Evolutionary conservation across 1,140 invertebrate genomes (phyloP).

Genomic region (Plectrocnemia conspersa): DNA sequence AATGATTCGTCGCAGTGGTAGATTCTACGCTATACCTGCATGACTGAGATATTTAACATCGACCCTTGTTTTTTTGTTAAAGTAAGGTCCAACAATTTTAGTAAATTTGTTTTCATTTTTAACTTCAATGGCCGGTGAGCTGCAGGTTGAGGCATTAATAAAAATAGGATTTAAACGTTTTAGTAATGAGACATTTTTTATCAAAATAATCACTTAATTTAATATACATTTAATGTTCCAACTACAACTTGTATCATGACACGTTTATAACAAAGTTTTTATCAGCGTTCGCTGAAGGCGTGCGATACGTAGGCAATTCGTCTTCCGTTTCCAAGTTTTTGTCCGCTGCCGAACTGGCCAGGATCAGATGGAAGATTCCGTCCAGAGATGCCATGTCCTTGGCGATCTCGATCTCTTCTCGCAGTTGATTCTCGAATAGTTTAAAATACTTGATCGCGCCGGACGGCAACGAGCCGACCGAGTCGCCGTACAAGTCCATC

Average conservation of each 20-base stretch:
- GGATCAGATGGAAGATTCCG: constrained; percentile 65
- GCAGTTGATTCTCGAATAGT: constrained; percentile 56
- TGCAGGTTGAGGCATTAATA: too few species aligned
- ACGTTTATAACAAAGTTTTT: constrained; percentile 60
- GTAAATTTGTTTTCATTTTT: too few species aligned
- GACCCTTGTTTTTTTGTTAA: too few species aligned
- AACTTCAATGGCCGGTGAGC: too few species aligned
- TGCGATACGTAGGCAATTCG: constrained; percentile 39
- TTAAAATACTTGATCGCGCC: constrained; percentile 57
- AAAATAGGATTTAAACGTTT: too few species aligned
- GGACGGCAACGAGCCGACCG: constrained; percentile 52
- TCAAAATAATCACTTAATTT: too few species aligned
- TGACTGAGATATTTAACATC: too few species aligned
- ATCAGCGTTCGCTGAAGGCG: constrained; percentile 56
- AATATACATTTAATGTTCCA: constrained; percentile 8
- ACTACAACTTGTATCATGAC: constrained; percentile 42
- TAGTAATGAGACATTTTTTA: too few species aligned
- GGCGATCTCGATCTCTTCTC: constrained; percentile 63
- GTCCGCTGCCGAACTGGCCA: constrained; percentile 52
- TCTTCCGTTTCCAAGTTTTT: constrained; percentile 37
- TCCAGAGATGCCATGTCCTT: constrained; percentile 58
- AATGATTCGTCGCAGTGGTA: too few species aligned
- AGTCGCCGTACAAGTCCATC: constrained; percentile 67
- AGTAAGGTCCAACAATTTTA: too few species aligned
- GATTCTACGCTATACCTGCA: too few species aligned